Base-by-base conservation (phyloP, 2,113 vertebrate genomes). In the Nannospalax galili region DNA sequence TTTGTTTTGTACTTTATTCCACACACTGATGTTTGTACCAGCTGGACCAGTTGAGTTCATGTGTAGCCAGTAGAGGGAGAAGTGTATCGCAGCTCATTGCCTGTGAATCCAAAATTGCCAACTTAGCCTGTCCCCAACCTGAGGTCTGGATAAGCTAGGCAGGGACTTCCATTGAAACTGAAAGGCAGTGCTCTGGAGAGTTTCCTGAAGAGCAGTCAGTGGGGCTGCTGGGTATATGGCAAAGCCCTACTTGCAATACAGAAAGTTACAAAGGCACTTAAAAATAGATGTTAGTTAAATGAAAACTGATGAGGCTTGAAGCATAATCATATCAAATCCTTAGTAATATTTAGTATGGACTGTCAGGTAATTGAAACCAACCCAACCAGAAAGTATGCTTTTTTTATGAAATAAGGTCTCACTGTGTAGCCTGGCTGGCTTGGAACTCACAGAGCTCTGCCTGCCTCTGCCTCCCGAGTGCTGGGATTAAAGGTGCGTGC, bases 31-130 rank as follows among this genome's bases (percentile, higher is more conserved):
- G 58, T 96, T 10, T 86, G 48, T 91, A n/a, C 74, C 35, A 95
- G 77, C 28, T 85, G 30, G 30, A 82, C 92, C 91, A 88, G 94
- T 74, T 91, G 64, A 93, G 80, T 92, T 86, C 85, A 92, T 6
- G 77, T 58, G 77, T 12, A 94, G 84, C 98, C 98, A 94, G 97
- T 88, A 98, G 98, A 97, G 97, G 98, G 98, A 97, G 96, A 85
- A 80, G 92, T 60, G 11, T 73, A 69, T 60, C 62, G 20, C 7
- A 7, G 19, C 26, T 65, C 35, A 30, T 73, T 85, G 60, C 40
- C 81, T 87, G 1, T 91, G 93, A 79, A n/a, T 96, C 45, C 85
- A 73, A 35, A 95, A 91, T 84, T 91, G n/a, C 40, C 24, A 67
- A 19, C 6, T 80, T 91, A 80, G 16, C 88, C n/a, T 86, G 30